A percentile compares a stretch with the other conserved stretches of the same genome.
phyloP scores from a whole-genome alignment of 2,888 invertebrate species.

The Pterostichus niger region DNA sequence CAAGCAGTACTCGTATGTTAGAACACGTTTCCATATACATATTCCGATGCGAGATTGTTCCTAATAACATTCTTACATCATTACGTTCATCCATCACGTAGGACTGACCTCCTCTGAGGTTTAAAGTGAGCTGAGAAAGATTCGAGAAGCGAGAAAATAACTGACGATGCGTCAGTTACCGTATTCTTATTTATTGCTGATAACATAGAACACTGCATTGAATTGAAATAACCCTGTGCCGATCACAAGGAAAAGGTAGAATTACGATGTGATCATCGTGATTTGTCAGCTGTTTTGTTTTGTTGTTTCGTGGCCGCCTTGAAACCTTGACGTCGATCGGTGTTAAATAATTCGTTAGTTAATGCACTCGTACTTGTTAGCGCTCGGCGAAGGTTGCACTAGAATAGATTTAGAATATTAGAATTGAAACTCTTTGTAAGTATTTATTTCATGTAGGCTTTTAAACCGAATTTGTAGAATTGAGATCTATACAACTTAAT shows the following conservation, averaged over 20 bases:
- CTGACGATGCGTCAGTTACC: background rate
- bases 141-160: slow-evolving; percentile 8
- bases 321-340: slow-evolving; percentile 47
- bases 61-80: slow-evolving; percentile 48
- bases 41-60: slow-evolving; percentile 15
- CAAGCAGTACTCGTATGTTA: background rate
- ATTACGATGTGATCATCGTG: slow-evolving; percentile 15
- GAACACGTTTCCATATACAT: background rate
- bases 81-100: slow-evolving; percentile 41
- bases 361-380: slow-evolving; percentile 21
- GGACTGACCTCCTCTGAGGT: slow-evolving; percentile 32
- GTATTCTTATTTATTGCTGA: slow-evolving; percentile 5
- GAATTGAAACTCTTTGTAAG: background rate
- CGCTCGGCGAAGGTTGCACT: background rate
- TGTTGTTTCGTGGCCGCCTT: slow-evolving; percentile 2
- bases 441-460: no score
- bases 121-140: slow-evolving; percentile 2
- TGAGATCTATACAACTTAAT: no score
- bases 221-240: slow-evolving; percentile 48
- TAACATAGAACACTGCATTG: background rate
- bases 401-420: slow-evolving; percentile 4
- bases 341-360: slow-evolving; percentile 46
- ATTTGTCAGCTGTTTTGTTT: slow-evolving; percentile 5
- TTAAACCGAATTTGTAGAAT: no score
- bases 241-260: slow-evolving; percentile 7